These are phyloP conservation scores for Zelleria hepariella DNA, from an alignment of 2,888 invertebrate genomes.

Conservation along the genomic window DNA sequence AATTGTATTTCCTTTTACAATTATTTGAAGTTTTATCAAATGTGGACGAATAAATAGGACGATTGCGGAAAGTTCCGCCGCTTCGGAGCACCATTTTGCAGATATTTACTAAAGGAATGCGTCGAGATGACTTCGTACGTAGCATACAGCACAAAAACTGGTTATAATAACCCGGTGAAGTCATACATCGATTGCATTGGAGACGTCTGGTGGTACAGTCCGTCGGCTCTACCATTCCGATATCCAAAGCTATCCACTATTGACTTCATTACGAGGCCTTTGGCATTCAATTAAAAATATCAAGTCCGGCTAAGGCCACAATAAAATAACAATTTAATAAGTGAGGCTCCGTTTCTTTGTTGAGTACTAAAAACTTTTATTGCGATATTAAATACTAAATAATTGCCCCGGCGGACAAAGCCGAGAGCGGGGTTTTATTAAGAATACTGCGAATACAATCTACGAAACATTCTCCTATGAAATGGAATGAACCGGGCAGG, in stretches of 20 bases:
- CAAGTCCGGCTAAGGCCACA: not conserved
- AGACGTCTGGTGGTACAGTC: slow-evolving; percentile 20
- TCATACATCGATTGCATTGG: slow-evolving; percentile 20
- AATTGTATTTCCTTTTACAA: not conserved
- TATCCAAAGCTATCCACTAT: slow-evolving; percentile 22
- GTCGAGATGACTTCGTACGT: slow-evolving; percentile 26
- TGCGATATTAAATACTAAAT: slow-evolving; percentile 4
- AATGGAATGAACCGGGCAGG: slow-evolving; percentile 13
- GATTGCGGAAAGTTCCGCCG: not conserved
- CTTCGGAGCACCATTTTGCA: slow-evolving; percentile 25
- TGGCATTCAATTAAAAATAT: not conserved
- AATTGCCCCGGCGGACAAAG: slow-evolving; percentile 11
- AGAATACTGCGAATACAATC: slow-evolving; percentile 55
- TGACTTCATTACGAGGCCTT: slow-evolving; percentile 26
- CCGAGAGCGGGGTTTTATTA: slow-evolving; percentile 40
- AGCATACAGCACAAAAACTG: slow-evolving; percentile 36
- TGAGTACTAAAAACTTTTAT: not conserved
- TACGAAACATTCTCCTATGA: slow-evolving; percentile 34
- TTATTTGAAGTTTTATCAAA: too few relatives aligned
- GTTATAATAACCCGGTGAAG: slow-evolving; percentile 36
- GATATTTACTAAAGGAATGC: slow-evolving; percentile 50
- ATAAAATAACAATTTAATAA: not conserved
- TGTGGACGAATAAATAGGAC: not conserved
- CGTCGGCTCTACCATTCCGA: not conserved
- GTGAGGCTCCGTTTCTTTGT: not conserved